Percentiles rank a stretch among this genome's conserved stretches.
phyloP scores from a whole-genome alignment of 2,113 vertebrate genomes.

The Tragelaphus strepsiceros region DNA sequence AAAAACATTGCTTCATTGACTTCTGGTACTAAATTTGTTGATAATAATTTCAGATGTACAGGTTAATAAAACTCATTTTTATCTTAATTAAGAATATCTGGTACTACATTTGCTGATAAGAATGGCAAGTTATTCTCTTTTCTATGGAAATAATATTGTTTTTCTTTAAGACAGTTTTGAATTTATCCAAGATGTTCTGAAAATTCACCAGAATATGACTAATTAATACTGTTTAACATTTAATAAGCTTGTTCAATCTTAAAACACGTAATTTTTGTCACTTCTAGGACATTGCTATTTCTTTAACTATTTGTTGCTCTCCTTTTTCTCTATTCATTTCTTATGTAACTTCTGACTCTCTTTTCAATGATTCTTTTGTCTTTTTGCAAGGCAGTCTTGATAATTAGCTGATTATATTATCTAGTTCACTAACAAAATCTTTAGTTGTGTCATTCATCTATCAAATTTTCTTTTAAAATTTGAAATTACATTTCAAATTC shows the following conservation, averaged over 20 bases:
- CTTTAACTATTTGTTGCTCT: not conserved
- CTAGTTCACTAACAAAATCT: not conserved
- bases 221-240: constrained; percentile 44
- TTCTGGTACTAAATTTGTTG: not conserved
- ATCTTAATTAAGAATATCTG: not conserved
- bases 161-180: not conserved
- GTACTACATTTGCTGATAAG: not conserved
- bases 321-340: not conserved
- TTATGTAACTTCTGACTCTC: not conserved
- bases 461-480: not conserved
- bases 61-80: not conserved
- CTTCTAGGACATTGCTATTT: constrained; percentile 3
- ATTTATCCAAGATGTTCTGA: not conserved
- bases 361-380: not conserved
- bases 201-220: constrained; percentile 32
- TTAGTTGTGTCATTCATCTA: not conserved
- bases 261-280: constrained; percentile 29
- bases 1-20: not conserved
- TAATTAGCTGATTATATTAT: not conserved
- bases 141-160: not conserved
- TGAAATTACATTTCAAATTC: not conserved
- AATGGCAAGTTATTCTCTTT: not conserved
- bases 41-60: not conserved
- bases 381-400: not conserved
- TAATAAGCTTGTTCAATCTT: not conserved